Base-by-base conservation (phyloP, 1,140 invertebrate species). In the Cyphomyrmex costatus region DNA sequence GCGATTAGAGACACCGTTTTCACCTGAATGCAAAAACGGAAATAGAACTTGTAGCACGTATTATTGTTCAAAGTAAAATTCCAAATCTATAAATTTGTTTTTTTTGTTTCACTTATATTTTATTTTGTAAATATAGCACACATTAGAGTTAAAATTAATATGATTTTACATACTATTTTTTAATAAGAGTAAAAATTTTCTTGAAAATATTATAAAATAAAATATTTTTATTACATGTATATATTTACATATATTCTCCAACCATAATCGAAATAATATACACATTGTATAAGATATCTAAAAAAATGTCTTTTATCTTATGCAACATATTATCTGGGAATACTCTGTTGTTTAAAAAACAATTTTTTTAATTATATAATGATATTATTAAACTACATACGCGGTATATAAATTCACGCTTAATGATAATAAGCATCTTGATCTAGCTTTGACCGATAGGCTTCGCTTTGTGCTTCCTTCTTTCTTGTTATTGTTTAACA, bases 1-100 rank as follows among this genome's bases (percentile, higher is more conserved):
- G 46, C 70, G 42, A 82, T 86, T 85, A 63, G 82, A 46, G 49
- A 73, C 82, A 66, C 66, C 65, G 78, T 92, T 92, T 89, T 90
- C 91, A 85, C 88, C 86, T 63, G 68, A 80, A 53, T 65, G 73
- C 70, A 92, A 91, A 92, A 93, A 91, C 86, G 88, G 91, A 92
- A 92, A 90, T 92, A 92, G 92, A 93, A 94, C 88, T 92, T 93
- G 87, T 88, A 86, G 19, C 42, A 33, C 16, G 12, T 60, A 36
- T 80, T 5, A 68, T 61, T 21, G 36, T 30, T 83, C 5, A 46
- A 24, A 42, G 5, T 12, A 14, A 33, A 79, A 42, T 78, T 65
- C 1, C 58, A 27, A 14, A 42, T 24, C 36, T 19, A 42, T 42
- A 12, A 42, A 58, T 80, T 56, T 58, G 0, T 33, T 1, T 16